phyloP scores from a whole-genome alignment of 2,888 invertebrate genomes.

The Plagiodera versicolora region DNA sequence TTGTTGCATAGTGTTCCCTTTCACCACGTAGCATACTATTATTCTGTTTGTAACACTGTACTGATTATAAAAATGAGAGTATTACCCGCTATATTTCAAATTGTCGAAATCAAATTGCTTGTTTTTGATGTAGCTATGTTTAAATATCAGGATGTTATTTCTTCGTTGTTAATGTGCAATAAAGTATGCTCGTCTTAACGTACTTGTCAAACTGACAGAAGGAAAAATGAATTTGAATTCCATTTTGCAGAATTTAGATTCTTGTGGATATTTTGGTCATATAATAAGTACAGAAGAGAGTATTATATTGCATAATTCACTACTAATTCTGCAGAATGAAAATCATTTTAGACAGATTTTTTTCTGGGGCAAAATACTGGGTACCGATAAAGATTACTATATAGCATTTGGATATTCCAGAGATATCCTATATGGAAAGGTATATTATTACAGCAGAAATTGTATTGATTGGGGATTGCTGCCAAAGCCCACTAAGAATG shows the following conservation, averaged over 20 bases:
- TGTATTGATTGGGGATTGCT: slow-evolving; percentile 70
- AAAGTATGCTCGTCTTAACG: no score
- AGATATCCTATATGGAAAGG: slow-evolving; percentile 72
- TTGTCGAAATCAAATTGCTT: no score
- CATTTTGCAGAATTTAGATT: slow-evolving; percentile 59
- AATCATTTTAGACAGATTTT: slow-evolving; percentile 81
- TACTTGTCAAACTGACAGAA: slow-evolving; percentile 21
- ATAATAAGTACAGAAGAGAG: slow-evolving; percentile 74
- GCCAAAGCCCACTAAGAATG: slow-evolving; percentile 56
- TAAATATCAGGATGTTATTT: no score
- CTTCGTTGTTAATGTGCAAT: no score
- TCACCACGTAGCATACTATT: no score
- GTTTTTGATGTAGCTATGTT: no score
- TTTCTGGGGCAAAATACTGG: slow-evolving; percentile 86
- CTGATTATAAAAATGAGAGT: no score
- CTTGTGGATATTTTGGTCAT: slow-evolving; percentile 65
- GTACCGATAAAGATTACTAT: slow-evolving; percentile 76
- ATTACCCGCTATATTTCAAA: no score
- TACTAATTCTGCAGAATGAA: slow-evolving; percentile 77
- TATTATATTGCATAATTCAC: slow-evolving; percentile 72
- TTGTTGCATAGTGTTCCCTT: no score
- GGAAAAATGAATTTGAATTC: slow-evolving; percentile 59
- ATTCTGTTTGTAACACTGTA: no score
- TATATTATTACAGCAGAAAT: slow-evolving; percentile 77
- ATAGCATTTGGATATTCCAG: slow-evolving; percentile 77